Evolutionary conservation across 2,797 vertebrate genomes (phyloP), one percentile per base, ranked within the genome.

Genomic region (Cirrhinus mrigala): DNA sequence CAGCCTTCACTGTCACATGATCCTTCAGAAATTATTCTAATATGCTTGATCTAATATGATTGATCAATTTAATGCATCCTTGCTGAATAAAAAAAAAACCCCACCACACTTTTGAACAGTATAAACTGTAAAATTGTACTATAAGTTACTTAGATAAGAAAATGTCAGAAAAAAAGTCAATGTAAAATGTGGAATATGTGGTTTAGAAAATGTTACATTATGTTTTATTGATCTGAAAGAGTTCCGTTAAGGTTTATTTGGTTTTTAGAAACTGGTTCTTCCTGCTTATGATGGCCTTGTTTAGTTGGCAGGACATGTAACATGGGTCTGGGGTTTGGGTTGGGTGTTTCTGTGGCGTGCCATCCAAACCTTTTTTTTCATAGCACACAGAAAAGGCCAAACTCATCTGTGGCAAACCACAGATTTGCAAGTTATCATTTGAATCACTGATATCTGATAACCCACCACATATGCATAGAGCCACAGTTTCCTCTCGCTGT

Each of bases 211-310:
- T 3, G 4, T 60, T 24, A 24, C 24, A 14, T 62, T 27, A 14
- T 29, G 44, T 20, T 79, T 44, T 12, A 16, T 44, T 66, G 4
- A 44, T 44, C 24, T 62, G 0, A 24, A 24, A 60, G 10, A 15
- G 33, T 5, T 37, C 20, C 0, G 14, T 24, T 14, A 79, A 20
- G 1, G 48, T 69, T 24, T 1, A 69, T 69, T 33, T 48, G 48
- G 1, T 54, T 85, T 74, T 27, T 58, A 56, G 33, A 74, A 77
- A 75, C 48, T 58, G 54, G n/a, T 66, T 68, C 29, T 70, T 83
- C 52, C 52, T 16, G 79, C 22, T 79, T 33, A 3, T 69, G 33
- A 50, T 9, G 7, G 27, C 22, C 62, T 18, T n/a, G 40, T 15
- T 68, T 48, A 69, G 7, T 46, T 16, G 5, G 37, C 52, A 64